Evolutionary conservation across 23 tunicate species (phyloP), one percentile per base, ranked within the genome.

Genomic region (Halocynthia roretzi): DNA sequence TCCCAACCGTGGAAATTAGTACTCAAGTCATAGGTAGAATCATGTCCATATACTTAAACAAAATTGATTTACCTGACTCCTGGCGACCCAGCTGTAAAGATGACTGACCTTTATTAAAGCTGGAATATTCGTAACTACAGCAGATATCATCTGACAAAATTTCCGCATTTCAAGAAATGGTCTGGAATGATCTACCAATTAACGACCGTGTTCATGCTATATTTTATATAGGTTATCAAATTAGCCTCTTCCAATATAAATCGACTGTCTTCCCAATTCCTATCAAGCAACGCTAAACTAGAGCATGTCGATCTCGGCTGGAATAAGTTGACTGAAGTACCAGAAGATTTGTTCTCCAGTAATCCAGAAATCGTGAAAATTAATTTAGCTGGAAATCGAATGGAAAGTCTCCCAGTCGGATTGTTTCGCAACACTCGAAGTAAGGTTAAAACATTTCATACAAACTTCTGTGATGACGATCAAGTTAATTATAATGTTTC

Each of bases 331-430:
- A 65, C 70, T 9, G 70, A 65, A 65, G 31, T 65, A 10, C 70
- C 70, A 15, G 70, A 65, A 65, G 31, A 65, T 15, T 11, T 65
- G 10, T 65, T 65, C n/a, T 9, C 10, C 22, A 65, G 31, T 15
- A 65, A 65, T 65, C 70, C 70, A 15, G 31, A 65, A 20, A 40
- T 65, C n/a, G 70, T 65, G 70, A 65, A 65, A 15, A 65, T 65
- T 8, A 6, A 65, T 15, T 65, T 65, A 9, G 0, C 70, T 15
- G 70, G 70, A 65, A 65, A 65, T 48, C 15, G 19, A 65, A 11
- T 65, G 31, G 19, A 11, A 15, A 10, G n/a, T 20, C 22, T 65
- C 5, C 70, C 70, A 9, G 70, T 48, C 22, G 9, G 9, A 11
- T 15, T 65, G 2, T 65, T 65, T 48, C 22, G 31, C 10, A 65